These are phyloP conservation scores for Mesocricetus auratus DNA, from an alignment of 2,113 vertebrate species.

Conservation along the genomic window DNA sequence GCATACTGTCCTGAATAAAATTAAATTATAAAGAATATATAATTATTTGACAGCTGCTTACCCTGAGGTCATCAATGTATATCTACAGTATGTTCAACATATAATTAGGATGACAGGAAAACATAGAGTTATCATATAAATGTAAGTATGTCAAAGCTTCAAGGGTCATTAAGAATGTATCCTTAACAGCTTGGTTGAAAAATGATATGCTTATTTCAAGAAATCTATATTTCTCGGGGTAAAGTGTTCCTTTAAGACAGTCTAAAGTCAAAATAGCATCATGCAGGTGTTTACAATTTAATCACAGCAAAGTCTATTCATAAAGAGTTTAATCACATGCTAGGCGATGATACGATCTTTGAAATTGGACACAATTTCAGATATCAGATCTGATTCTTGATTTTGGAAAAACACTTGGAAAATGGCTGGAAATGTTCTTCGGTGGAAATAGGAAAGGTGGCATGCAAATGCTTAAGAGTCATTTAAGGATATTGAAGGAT, in stretches of 20 bases:
- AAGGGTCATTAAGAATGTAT: slow-evolving; percentile 53
- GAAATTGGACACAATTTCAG: slow-evolving; percentile 74
- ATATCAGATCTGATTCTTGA: slow-evolving; percentile 58
- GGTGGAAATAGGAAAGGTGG: slow-evolving; percentile 48
- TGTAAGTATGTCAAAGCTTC: slow-evolving; percentile 36
- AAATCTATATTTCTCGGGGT: slow-evolving; percentile 60
- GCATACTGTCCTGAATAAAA: background rate
- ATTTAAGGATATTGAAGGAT: slow-evolving; percentile 58
- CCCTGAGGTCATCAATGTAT: background rate
- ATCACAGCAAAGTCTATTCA: slow-evolving; percentile 68
- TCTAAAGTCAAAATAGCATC: slow-evolving; percentile 74
- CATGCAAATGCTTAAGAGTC: slow-evolving; percentile 48
- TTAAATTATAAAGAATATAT: slow-evolving; percentile 10
- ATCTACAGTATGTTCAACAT: background rate
- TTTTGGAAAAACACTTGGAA: slow-evolving; percentile 71
- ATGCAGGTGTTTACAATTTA: slow-evolving; percentile 74
- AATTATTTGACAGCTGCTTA: slow-evolving; percentile 38
- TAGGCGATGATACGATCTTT: slow-evolving; percentile 18
- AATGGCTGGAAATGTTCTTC: slow-evolving; percentile 56
- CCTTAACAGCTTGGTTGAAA: slow-evolving; percentile 44
- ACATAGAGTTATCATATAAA: slow-evolving; percentile 1
- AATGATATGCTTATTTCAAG: slow-evolving; percentile 61
- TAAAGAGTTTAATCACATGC: slow-evolving; percentile 68
- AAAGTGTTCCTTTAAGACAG: slow-evolving; percentile 64
- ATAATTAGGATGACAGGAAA: slow-evolving; percentile 22